Evolutionary conservation across 2,797 vertebrate species (phyloP).

Genomic region (Schizopygopsis pylzovi): DNA sequence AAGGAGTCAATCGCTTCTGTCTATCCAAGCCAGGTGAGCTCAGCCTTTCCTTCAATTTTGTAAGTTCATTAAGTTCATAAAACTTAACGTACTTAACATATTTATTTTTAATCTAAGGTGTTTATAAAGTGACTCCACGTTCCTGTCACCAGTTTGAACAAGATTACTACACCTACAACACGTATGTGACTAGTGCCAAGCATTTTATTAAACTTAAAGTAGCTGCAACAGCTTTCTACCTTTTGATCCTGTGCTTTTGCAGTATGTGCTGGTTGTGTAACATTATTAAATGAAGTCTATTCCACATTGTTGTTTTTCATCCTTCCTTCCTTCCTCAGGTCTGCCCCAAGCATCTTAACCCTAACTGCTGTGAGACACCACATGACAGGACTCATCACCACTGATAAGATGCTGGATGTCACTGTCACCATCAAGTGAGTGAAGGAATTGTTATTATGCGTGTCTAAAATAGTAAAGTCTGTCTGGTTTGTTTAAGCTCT

Average conservation of each 20-base stretch:
- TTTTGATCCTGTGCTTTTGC: background rate
- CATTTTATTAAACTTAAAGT: background rate
- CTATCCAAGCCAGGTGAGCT: constrained; percentile 93
- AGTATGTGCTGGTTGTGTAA: background rate
- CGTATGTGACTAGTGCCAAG: constrained; percentile 80
- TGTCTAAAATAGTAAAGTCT: background rate
- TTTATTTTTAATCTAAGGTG: constrained; percentile 75
- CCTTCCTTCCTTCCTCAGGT: constrained; percentile 73
- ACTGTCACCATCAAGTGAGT: constrained; percentile 96
- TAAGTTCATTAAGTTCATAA: background rate
- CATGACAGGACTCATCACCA: constrained; percentile 92
- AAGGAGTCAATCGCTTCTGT: constrained; percentile 98
- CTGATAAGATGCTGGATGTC: constrained; percentile 94
- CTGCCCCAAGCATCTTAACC: constrained; percentile 93
- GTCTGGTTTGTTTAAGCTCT: background rate
- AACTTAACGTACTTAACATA: background rate
- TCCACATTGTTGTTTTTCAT: background rate
- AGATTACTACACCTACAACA: constrained; percentile 95
- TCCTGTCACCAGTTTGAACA: constrained; percentile 99
- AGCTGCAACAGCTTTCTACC: background rate
- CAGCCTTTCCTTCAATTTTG: background rate
- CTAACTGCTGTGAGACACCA: constrained; percentile 95
- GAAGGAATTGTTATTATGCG: background rate
- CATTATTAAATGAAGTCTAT: background rate
- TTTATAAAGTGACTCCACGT: constrained; percentile 97